Percentiles rank a stretch among this genome's conserved stretches.
Conservation (phyloP, 2,888 invertebrate genomes). For the Pogonocherus hispidulus region DNA sequence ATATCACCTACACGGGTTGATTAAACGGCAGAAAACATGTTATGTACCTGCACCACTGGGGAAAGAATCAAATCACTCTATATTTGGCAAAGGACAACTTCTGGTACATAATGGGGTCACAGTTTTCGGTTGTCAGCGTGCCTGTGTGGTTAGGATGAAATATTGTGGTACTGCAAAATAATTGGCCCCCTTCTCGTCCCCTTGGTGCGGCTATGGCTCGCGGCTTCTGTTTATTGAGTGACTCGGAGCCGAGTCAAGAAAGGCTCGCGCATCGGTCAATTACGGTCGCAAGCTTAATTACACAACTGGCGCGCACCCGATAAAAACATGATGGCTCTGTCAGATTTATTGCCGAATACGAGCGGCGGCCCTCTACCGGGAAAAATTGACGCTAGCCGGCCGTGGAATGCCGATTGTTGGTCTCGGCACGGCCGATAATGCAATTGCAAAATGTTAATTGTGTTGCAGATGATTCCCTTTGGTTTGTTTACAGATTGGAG, state of each 20-base stretch:
- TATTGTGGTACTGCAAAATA: too few species aligned
- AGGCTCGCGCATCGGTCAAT: constrained; percentile 50
- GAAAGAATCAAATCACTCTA: too few species aligned
- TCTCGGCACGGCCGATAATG: constrained; percentile 17
- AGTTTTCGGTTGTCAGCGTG: too few species aligned
- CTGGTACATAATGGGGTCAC: too few species aligned
- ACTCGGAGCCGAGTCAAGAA: constrained; percentile 41
- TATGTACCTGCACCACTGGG: too few species aligned
- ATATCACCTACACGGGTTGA: too few species aligned
- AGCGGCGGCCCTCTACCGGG: constrained; percentile 32
- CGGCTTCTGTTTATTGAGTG: constrained; percentile 42
- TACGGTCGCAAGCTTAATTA: constrained; percentile 49
- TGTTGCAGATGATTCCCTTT: too few species aligned
- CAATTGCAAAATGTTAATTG: constrained; percentile 7
- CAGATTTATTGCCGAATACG: constrained; percentile 48
- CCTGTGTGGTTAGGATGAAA: too few species aligned
- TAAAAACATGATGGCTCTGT: constrained; percentile 49
- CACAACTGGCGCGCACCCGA: constrained; percentile 40
- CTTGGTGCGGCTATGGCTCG: not conserved
- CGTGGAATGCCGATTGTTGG: constrained; percentile 5
- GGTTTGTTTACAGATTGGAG: too few species aligned
- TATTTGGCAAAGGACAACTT: too few species aligned
- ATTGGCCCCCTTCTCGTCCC: not conserved
- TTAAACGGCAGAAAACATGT: too few species aligned
- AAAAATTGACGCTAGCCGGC: constrained; percentile 2